Evolutionary conservation across 2,113 vertebrate species (phyloP), one percentile per base, ranked within the genome.

Genomic region (Myiozetetes cayanensis): DNA sequence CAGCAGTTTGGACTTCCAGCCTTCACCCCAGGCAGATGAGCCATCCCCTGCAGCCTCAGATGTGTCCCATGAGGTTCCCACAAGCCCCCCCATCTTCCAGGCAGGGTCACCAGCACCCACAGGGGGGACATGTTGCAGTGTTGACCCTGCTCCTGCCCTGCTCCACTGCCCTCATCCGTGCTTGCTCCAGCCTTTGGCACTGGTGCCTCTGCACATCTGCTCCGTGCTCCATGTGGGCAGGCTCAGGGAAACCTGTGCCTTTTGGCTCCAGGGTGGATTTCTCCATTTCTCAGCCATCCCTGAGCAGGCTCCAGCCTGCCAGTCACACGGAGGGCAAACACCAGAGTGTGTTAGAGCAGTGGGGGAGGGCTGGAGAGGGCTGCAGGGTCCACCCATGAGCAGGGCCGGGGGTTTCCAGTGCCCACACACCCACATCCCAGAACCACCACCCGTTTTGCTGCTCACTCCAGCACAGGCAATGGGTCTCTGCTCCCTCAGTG

Each of bases 111-210:
- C 16, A 2, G 35, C 35, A 28, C 1, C 1, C 19, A 30, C 24
- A 23, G 56, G 61, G 41, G 49, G 21, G 28, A 44, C 49, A 35
- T 6, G 3, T 2, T 20, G 53, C 37, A 44, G 72, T 5, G 0
- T 1, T 41, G 55, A 12, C 46, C 31, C 61, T 0, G 1, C 53
- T 35, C 27, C 55, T 1, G 0, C 55, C 21, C n/a, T 70, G 56
- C 50, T 50, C 50, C 68, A 7, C 53, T 88, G 79, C 70, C 65
- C 53, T 5, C 4, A 22, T 50, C 73, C 37, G 72, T 2, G 5
- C 59, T 7, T 14, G 56, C 56, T 71, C 63, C 89, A 30, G 63
- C 3, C 0, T 16, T 58, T 56, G 76, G 72, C 80, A 65, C 75
- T 0, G 0, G 14, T 8, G 9, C 30, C 44, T 77, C 53, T 8